These are phyloP conservation scores for Sminthurides aquaticus DNA, from an alignment of 2,888 invertebrate species.

Conservation along the genomic window DNA sequence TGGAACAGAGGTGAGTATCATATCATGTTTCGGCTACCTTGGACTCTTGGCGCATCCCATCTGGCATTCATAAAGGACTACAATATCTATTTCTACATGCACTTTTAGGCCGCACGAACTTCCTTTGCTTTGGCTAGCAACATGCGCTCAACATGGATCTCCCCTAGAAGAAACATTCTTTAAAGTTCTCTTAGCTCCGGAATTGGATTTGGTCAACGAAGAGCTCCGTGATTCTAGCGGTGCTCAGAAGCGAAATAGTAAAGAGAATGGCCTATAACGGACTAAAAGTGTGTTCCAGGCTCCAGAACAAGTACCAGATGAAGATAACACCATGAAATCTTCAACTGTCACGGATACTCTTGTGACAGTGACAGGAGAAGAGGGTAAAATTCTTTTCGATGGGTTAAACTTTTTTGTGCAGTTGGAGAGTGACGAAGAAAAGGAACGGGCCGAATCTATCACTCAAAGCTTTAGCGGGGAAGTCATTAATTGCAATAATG, in stretches of 20 bases:
- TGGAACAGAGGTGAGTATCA: constrained; percentile 24
- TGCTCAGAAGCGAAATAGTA: not conserved
- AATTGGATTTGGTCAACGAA: constrained; percentile 24
- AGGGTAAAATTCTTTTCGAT: not conserved
- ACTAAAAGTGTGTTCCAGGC: not conserved
- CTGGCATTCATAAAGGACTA: too few species aligned
- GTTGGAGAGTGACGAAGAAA: not conserved
- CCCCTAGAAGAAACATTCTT: constrained; percentile 55
- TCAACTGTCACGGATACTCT: not conserved
- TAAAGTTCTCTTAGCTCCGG: too few species aligned
- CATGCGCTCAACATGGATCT: constrained; percentile 59
- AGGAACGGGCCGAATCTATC: not conserved
- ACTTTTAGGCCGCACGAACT: constrained; percentile 57
- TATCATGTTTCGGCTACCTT: not conserved
- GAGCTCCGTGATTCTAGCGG: not conserved
- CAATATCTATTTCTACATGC: too few species aligned
- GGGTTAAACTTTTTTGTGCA: constrained; percentile 6
- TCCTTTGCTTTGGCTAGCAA: constrained; percentile 64
- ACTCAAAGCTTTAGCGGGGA: constrained; percentile 22
- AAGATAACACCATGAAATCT: not conserved
- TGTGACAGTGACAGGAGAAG: constrained; percentile 46
- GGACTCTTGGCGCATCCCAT: too few species aligned
- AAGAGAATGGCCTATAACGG: not conserved
- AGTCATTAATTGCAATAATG: constrained; percentile 11
- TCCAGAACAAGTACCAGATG: not conserved